Evolutionary conservation across 2,797 vertebrate genomes (phyloP).

Genomic region (Brotula barbata): DNA sequence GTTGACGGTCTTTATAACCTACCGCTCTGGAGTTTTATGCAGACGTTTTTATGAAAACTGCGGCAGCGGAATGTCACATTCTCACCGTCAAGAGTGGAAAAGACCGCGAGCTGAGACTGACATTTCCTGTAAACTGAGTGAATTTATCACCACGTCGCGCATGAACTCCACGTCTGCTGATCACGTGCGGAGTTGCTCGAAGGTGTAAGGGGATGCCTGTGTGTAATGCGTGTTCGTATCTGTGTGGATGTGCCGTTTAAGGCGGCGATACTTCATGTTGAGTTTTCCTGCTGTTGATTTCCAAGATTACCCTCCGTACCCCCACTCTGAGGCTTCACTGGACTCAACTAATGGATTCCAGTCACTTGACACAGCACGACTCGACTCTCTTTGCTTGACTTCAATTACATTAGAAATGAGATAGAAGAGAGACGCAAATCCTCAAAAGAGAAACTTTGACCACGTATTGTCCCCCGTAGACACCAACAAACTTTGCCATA

Average conservation of each 20-base stretch:
- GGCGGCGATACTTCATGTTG: slow-evolving; percentile 57
- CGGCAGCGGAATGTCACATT: slow-evolving; percentile 29
- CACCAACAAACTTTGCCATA: slow-evolving; percentile 20
- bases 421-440: slow-evolving; percentile 29
- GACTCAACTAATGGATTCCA: slow-evolving; percentile 68
- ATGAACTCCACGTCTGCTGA: slow-evolving; percentile 34
- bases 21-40: slow-evolving; percentile 51
- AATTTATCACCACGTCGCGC: slow-evolving; percentile 20
- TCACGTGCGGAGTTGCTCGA: slow-evolving; percentile 25
- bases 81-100: slow-evolving; percentile 10
- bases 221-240: slow-evolving; percentile 47
- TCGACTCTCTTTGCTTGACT: slow-evolving; percentile 43
- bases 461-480: slow-evolving; percentile 15
- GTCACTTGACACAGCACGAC: slow-evolving; percentile 48
- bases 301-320: slow-evolving; percentile 56
- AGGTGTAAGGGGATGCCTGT: slow-evolving; percentile 34
- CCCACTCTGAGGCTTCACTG: slow-evolving; percentile 53
- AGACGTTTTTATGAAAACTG: slow-evolving; percentile 34
- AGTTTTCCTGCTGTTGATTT: slow-evolving; percentile 53
- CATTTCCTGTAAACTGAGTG: slow-evolving; percentile 8
- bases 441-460: not conserved
- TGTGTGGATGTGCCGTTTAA: slow-evolving; percentile 51
- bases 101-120: slow-evolving; percentile 3
- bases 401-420: slow-evolving; percentile 36
- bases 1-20: no score